Conservation (phyloP, 1,140 invertebrate genomes). For the Caenorhabditis inopinata region DNA sequence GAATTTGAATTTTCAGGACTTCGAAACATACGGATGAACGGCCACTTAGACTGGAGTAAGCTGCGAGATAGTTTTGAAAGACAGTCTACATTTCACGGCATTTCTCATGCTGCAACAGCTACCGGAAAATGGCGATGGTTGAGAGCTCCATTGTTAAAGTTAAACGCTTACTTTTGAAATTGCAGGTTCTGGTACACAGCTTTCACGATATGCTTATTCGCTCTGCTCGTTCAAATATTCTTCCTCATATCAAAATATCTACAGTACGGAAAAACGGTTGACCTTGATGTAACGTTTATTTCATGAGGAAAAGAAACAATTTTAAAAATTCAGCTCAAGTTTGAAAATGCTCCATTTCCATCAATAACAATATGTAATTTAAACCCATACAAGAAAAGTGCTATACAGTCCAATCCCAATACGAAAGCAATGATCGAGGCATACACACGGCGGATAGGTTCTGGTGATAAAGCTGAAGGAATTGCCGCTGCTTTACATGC, state of each 20-base stretch:
- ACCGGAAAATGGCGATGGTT: slow-evolving; percentile 45
- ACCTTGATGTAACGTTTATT: slow-evolving; percentile 59
- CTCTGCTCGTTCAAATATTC: slow-evolving; percentile 59
- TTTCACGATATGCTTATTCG: slow-evolving; percentile 56
- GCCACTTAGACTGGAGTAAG: slow-evolving; percentile 41
- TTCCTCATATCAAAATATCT: slow-evolving; percentile 58
- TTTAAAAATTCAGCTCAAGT: slow-evolving; percentile 61
- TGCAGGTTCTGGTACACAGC: slow-evolving; percentile 55
- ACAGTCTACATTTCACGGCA: slow-evolving; percentile 63
- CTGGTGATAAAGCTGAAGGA: slow-evolving; percentile 56
- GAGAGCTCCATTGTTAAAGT: neutral
- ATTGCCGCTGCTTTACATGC: slow-evolving; percentile 54
- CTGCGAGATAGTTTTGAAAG: slow-evolving; percentile 52
- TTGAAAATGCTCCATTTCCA: slow-evolving; percentile 66
- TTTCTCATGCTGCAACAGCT: slow-evolving; percentile 59
- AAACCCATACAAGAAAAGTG: slow-evolving; percentile 64
- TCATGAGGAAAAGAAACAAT: neutral
- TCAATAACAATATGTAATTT: slow-evolving; percentile 66
- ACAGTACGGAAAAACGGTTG: slow-evolving; percentile 62
- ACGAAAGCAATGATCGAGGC: slow-evolving; percentile 64
- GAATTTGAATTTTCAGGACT: slow-evolving; percentile 53
- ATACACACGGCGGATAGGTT: slow-evolving; percentile 55
- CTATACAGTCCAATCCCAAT: slow-evolving; percentile 56
- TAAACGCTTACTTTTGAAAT: too few relatives aligned
- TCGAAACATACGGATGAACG: slow-evolving; percentile 43